Evolutionary conservation across 2,888 invertebrate species (phyloP), one percentile per base, ranked within the genome.

Genomic region (Serripes groenlandicus): DNA sequence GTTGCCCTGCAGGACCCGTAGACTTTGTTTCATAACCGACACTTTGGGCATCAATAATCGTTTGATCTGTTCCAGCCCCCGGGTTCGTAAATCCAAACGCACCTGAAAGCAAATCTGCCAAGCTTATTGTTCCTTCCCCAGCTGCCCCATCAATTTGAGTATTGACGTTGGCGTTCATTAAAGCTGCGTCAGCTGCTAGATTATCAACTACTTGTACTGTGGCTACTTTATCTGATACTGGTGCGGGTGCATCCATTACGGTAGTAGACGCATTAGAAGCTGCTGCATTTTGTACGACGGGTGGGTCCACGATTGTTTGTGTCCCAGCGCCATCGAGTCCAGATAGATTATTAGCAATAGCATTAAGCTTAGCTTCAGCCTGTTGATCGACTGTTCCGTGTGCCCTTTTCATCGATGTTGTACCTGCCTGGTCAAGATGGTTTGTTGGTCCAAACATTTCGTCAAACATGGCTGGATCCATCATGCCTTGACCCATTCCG

Each of bases 341-440:
- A 64, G 64, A 32, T 35, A 64, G 5, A 1, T 34, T 34, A 23
- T 64, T 64, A 18, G 66, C 60, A 42, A 78, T 78, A 5, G 69
- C 73, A 70, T 73, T 69, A 4, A 78, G 62, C 28, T 78, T 69
- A 4, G 74, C 74, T 35, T 79, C 79, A 1, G 79, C 79, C 35
- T 79, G 69, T 58, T 37, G 70, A 23, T 75, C 68, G 11, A 35
- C 32, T 9, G 71, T 21, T 28, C 18, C 23, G 3, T 28, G 58
- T 18, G 1, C 35, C 15, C 3, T 34, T 34, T 35, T 18, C 5
- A 5, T 35, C 9, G 3, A 21, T 18, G 34, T 7, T 5, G 3
- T 34, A 9, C 23, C 1, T 56, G 56, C 1, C 28, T 26, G 23
- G n/a, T 64, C 64, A 35, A 34, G n/a, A 9, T 64, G 64, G n/a